These are phyloP conservation scores for Cairina moschata DNA, from an alignment of 2,113 vertebrate species.

Conservation along the genomic window DNA sequence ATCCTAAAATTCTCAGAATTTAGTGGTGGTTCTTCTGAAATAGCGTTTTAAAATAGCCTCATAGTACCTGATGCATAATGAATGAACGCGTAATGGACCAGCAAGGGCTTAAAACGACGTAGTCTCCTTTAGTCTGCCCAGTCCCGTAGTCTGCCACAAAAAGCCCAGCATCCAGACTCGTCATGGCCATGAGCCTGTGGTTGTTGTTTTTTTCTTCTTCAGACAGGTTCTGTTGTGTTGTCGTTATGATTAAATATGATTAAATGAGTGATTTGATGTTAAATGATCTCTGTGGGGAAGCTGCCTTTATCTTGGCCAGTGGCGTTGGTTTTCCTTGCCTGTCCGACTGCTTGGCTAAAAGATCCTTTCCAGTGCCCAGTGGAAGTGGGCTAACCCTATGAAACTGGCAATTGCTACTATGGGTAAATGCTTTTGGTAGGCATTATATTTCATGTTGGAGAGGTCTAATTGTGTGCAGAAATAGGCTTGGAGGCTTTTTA, in stretches of 20 bases:
- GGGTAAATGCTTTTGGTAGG: neutral
- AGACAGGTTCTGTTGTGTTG: neutral
- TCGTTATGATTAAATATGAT: neutral
- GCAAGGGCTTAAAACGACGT: neutral
- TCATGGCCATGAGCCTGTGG: neutral
- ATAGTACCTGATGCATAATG: constrained; percentile 27
- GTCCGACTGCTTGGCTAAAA: neutral
- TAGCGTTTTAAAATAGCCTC: constrained; percentile 13
- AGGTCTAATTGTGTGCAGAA: neutral
- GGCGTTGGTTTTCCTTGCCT: neutral
- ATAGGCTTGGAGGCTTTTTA: neutral
- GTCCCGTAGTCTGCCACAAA: neutral
- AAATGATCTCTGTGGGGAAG: neutral
- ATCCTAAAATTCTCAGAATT: constrained; percentile 6
- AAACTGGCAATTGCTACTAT: neutral
- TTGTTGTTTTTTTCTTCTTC: neutral
- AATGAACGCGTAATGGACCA: neutral
- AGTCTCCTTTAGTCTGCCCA: neutral
- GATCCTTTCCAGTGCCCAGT: neutral
- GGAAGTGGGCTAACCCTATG: neutral
- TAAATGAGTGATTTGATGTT: neutral
- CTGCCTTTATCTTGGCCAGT: neutral
- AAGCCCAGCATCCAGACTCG: neutral
- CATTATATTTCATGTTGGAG: neutral
- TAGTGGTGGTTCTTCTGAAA: neutral